Percentiles rank a stretch among this genome's conserved stretches.
Conservation (phyloP, 2,888 invertebrate species). For the Xestia xanthographa region DNA sequence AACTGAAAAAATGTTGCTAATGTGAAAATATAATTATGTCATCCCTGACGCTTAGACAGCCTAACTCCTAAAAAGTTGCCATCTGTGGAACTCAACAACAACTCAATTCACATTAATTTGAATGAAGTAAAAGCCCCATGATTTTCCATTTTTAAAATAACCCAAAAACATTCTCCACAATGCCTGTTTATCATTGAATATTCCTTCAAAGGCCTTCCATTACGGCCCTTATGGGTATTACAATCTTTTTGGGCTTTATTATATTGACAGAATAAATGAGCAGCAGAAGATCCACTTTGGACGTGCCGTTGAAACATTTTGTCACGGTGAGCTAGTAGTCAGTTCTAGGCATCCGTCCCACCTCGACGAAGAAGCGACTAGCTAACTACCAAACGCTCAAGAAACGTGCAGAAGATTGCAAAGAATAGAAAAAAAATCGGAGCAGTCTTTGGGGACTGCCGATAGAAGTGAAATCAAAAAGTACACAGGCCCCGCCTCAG, state of each 20-base stretch:
- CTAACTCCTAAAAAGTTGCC: not conserved
- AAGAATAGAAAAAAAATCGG: too few species aligned
- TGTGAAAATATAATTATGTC: not conserved
- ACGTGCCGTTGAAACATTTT: not conserved
- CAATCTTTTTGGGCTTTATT: constrained; percentile 36
- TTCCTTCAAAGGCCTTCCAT: constrained; percentile 52
- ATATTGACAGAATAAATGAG: constrained; percentile 4
- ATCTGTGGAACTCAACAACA: not conserved
- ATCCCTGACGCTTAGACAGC: not conserved
- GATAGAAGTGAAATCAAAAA: too few species aligned
- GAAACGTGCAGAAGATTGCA: not conserved
- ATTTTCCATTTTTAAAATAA: constrained; percentile 30
- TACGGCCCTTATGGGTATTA: constrained; percentile 47
- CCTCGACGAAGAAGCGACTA: not conserved
- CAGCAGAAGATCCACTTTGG: constrained; percentile 18
- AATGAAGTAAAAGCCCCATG: constrained; percentile 18
- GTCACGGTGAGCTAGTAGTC: not conserved
- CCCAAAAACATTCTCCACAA: constrained; percentile 40
- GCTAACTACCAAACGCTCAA: not conserved
- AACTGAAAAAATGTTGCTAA: not conserved
- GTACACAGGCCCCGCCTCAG: too few species aligned
- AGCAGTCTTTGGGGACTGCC: too few species aligned
- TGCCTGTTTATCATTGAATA: constrained; percentile 53
- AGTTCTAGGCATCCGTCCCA: not conserved
- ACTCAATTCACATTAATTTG: constrained; percentile 26